Conservation (phyloP, 2,113 vertebrate species). For the Lagopus leucura region DNA sequence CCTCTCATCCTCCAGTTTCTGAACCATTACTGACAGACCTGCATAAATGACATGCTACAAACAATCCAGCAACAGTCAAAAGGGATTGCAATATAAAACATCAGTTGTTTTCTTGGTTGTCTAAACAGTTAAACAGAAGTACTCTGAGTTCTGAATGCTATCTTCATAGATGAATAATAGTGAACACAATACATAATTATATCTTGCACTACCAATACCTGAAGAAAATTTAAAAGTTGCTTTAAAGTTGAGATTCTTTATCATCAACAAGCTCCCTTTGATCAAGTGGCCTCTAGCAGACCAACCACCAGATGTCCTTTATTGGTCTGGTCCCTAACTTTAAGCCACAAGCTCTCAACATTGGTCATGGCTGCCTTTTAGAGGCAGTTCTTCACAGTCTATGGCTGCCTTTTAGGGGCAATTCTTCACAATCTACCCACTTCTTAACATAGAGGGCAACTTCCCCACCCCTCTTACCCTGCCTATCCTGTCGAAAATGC, state of each 20-base stretch:
- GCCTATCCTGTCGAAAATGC: too few species aligned
- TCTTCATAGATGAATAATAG: background rate
- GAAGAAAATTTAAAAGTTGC: background rate
- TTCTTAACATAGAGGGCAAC: too few species aligned
- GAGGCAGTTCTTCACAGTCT: too few species aligned
- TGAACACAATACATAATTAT: background rate
- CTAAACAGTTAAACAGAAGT: background rate
- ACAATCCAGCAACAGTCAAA: background rate
- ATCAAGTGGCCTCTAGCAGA: background rate
- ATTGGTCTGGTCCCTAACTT: background rate
- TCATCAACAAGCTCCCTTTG: background rate
- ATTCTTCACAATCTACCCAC: too few species aligned
- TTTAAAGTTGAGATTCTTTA: background rate
- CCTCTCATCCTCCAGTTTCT: background rate
- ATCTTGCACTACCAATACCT: background rate
- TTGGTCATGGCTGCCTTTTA: too few species aligned
- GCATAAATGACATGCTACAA: background rate
- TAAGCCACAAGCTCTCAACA: too few species aligned
- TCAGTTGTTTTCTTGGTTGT: background rate
- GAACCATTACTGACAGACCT: background rate
- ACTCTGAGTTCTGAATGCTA: background rate
- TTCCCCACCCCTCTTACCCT: too few species aligned
- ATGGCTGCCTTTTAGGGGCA: too few species aligned
- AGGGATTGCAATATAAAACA: background rate
- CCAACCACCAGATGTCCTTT: background rate